Percentiles rank a stretch among this genome's conserved stretches.
phyloP scores from a whole-genome alignment of 2,113 vertebrate genomes.

The Oreochromis tanganicae region DNA sequence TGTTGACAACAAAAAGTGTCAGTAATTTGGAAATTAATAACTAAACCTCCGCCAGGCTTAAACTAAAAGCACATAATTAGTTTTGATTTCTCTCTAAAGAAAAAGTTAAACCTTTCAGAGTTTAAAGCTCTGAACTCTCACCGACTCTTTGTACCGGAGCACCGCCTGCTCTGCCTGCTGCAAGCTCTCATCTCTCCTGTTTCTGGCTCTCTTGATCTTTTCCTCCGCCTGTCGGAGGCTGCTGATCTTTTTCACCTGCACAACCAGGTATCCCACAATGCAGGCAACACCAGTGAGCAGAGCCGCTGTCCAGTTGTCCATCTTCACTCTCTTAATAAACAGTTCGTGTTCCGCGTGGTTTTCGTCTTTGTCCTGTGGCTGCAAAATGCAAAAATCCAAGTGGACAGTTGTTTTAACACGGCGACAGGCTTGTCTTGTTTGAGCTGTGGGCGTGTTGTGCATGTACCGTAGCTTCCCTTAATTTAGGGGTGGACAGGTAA shows the following conservation, averaged over 20 bases:
- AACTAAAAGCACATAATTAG: too few relatives aligned
- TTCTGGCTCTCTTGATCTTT: constrained; percentile 48
- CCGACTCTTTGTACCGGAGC: constrained; percentile 39
- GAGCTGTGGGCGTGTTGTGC: too few relatives aligned
- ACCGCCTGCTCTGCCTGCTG: constrained; percentile 45
- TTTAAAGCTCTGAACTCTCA: background rate
- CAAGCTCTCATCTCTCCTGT: constrained; percentile 24
- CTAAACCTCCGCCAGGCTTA: too few relatives aligned
- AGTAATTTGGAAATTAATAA: too few relatives aligned
- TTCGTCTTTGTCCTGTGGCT: accelerated
- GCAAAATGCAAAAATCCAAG: background rate
- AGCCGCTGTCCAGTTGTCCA: background rate
- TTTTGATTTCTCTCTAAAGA: too few relatives aligned
- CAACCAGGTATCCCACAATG: background rate
- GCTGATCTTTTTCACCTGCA: constrained; percentile 3
- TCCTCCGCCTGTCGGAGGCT: background rate
- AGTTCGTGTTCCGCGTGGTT: accelerated
- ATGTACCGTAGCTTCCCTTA: too few relatives aligned
- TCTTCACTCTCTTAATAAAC: background rate
- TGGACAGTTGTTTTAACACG: too few relatives aligned
- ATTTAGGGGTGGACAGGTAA: too few relatives aligned
- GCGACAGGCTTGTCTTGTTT: too few relatives aligned
- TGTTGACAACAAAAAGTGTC: too few relatives aligned
- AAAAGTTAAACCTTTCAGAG: too few relatives aligned
- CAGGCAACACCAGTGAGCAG: constrained; percentile 23